phyloP scores from a whole-genome alignment of 2,797 vertebrate genomes.

The Lepidocolaptes lacrymiger region DNA sequence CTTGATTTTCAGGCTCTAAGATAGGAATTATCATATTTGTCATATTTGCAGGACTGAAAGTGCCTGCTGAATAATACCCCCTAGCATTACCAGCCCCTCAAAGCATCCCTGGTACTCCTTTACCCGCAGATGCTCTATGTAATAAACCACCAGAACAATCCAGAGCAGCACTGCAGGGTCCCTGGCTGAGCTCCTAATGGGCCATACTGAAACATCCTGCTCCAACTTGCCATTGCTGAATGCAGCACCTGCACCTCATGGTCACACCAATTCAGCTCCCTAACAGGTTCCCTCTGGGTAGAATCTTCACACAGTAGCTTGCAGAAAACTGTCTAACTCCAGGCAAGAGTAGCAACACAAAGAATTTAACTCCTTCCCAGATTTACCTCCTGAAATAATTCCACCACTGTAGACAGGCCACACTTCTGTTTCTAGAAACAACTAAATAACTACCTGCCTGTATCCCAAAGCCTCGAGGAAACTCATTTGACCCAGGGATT shows the following conservation, averaged over 20 bases:
- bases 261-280: neutral
- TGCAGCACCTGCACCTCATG: neutral
- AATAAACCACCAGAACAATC: accelerated
- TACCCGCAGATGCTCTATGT: neutral
- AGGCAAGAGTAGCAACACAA: neutral
- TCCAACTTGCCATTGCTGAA: neutral
- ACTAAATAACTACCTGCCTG: neutral
- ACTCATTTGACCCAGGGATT: neutral
- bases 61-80: neutral
- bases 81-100: neutral
- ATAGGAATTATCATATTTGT: neutral
- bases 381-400: neutral
- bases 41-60: neutral
- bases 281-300: no score
- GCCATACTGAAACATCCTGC: no score
- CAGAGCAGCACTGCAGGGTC: neutral
- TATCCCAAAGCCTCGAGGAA: neutral
- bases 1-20: neutral
- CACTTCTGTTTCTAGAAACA: neutral
- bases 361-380: neutral
- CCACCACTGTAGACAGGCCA: neutral
- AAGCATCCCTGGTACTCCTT: neutral
- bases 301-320: neutral
- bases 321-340: neutral
- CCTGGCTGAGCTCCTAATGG: neutral